phyloP scores from a whole-genome alignment of 2,113 vertebrate genomes.

The Poeciliopsis turrubarensis region DNA sequence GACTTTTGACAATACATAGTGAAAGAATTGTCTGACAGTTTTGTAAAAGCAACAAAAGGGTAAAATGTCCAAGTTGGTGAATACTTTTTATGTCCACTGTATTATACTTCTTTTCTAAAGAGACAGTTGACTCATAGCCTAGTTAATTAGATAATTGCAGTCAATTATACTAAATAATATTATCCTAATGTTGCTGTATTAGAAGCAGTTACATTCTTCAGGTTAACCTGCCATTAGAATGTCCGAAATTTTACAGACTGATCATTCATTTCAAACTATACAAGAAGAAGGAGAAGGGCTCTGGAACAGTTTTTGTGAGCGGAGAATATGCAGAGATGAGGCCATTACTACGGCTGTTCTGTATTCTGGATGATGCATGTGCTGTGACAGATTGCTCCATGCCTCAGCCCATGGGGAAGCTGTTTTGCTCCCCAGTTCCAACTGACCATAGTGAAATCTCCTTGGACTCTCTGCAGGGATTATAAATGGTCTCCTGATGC shows the following conservation, averaged over 20 bases:
- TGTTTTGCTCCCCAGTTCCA: constrained; percentile 22
- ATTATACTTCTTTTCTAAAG: no score
- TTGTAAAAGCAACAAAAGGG: no score
- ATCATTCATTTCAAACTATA: constrained; percentile 25
- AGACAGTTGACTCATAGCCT: not conserved
- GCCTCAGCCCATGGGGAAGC: constrained; percentile 32
- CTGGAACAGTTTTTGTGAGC: constrained; percentile 17
- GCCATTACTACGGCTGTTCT: constrained; percentile 31
- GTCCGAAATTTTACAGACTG: not conserved
- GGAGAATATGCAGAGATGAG: constrained; percentile 16
- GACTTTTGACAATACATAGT: no score
- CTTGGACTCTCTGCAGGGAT: constrained; percentile 9
- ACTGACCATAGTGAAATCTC: constrained; percentile 33
- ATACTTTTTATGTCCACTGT: no score
- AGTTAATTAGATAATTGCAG: not conserved
- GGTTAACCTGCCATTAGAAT: not conserved
- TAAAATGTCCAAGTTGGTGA: no score
- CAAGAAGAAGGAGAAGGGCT: not conserved
- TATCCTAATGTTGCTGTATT: not conserved
- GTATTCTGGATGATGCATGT: constrained; percentile 37
- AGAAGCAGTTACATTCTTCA: not conserved
- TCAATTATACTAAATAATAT: no score
- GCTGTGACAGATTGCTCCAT: constrained; percentile 51
- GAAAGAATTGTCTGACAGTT: no score
- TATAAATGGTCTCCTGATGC: constrained; percentile 15